Evolutionary conservation across 30 jellyfish, hydroid and myxozoan genomes (phyloP).

Genomic region (Cassiopea xamachana): DNA sequence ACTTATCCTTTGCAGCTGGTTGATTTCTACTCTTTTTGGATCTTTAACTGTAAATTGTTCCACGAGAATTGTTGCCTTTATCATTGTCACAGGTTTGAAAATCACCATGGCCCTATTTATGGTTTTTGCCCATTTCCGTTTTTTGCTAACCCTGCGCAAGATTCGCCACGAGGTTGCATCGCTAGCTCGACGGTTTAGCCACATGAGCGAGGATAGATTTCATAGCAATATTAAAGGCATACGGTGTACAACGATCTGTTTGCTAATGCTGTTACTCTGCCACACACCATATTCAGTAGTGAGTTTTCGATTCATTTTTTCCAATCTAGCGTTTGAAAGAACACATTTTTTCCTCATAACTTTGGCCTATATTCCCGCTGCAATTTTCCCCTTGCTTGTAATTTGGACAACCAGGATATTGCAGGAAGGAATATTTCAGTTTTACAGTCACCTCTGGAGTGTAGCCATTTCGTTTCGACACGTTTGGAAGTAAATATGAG

Average conservation of each 20-base stretch:
- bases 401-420: slow-evolving; percentile 14
- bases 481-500: too few relatives aligned
- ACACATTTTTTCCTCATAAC: background rate
- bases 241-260: background rate
- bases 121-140: slow-evolving; percentile 2
- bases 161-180: slow-evolving; percentile 3
- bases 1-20: background rate
- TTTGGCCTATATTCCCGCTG: slow-evolving; percentile 2
- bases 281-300: slow-evolving; percentile 11
- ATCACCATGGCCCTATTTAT: background rate
- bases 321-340: background rate
- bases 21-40: background rate
- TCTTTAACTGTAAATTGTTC: background rate
- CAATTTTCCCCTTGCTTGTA: slow-evolving; percentile 3
- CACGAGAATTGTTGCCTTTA: background rate
- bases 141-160: background rate
- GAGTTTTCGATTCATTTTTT: background rate
- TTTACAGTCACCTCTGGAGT: background rate
- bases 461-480: background rate
- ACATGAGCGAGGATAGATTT: background rate
- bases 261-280: background rate
- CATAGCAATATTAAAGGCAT: slow-evolving; percentile 7
- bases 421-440: background rate
- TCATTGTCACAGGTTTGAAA: background rate
- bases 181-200: slow-evolving; percentile 5